These are phyloP conservation scores for Rhagoletis zephyria DNA, from an alignment of 1,140 invertebrate genomes.

Conservation along the genomic window DNA sequence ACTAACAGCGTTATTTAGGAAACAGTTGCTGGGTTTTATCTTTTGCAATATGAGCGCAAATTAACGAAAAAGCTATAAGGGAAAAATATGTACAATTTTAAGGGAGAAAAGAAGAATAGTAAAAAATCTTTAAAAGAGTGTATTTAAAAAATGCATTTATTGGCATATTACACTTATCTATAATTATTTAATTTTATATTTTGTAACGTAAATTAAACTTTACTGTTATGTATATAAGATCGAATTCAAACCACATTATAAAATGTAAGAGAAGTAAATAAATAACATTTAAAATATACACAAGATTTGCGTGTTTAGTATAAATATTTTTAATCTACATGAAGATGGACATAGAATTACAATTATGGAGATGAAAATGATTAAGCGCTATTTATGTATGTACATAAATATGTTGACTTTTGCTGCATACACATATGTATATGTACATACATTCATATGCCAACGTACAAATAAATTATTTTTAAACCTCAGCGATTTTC, in stretches of 20 bases:
- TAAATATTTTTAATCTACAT: not conserved
- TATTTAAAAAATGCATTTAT: slow-evolving; percentile 35
- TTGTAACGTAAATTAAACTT: slow-evolving; percentile 34
- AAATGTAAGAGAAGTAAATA: slow-evolving; percentile 29
- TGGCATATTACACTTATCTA: slow-evolving; percentile 28
- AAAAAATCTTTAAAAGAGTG: not conserved
- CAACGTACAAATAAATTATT: not conserved
- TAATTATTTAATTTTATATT: slow-evolving; percentile 32
- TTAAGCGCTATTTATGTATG: too few species aligned
- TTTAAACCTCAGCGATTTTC: not conserved
- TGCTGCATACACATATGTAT: too few species aligned
- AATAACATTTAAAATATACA: slow-evolving; percentile 4
- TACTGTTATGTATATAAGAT: slow-evolving; percentile 16
- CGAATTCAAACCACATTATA: slow-evolving; percentile 33
- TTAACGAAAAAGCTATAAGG: not conserved
- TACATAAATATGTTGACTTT: too few species aligned
- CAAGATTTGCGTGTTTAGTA: not conserved
- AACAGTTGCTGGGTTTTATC: not conserved
- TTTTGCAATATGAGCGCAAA: not conserved
- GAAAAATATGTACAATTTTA: not conserved
- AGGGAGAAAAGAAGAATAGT: not conserved
- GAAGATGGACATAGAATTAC: too few species aligned
- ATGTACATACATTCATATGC: not conserved
- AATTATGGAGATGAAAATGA: too few species aligned
- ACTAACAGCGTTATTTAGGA: not conserved